Evolutionary conservation across 2,888 invertebrate genomes (phyloP).

Genomic region (Andrena bucephala): DNA sequence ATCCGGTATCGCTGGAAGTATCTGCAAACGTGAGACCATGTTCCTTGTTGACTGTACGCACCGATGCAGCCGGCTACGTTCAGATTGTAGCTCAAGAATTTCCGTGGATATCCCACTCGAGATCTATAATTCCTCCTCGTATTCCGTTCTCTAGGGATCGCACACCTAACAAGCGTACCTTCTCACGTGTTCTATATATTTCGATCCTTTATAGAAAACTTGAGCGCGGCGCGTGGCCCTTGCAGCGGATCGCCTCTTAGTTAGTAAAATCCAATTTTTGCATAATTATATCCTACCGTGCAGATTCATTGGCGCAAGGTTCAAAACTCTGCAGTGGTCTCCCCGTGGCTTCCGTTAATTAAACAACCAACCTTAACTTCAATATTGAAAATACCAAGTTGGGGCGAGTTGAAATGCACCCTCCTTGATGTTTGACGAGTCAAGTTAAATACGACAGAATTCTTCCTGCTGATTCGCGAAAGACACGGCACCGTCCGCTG

Average conservation of each 20-base stretch:
- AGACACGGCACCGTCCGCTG: not conserved
- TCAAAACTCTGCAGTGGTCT: too few relatives aligned
- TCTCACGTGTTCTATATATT: not conserved
- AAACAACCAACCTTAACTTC: too few relatives aligned
- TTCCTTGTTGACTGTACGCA: too few relatives aligned
- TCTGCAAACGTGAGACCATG: too few relatives aligned
- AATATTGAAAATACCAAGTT: too few relatives aligned
- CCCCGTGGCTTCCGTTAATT: too few relatives aligned
- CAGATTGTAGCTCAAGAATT: not conserved
- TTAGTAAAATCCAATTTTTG: too few relatives aligned
- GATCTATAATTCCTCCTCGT: conserved; percentile 3
- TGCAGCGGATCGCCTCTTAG: not conserved
- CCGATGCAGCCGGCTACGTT: not conserved
- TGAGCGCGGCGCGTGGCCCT: not conserved
- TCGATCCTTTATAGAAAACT: not conserved
- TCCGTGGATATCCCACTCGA: not conserved
- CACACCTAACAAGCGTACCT: not conserved
- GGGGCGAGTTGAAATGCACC: too few relatives aligned
- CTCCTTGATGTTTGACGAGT: not conserved
- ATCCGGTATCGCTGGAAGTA: too few relatives aligned
- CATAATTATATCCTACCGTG: too few relatives aligned
- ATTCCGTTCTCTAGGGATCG: not conserved
- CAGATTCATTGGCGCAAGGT: too few relatives aligned
- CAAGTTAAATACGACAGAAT: not conserved
- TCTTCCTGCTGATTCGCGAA: not conserved